Evolutionary conservation across 2,888 invertebrate species (phyloP).

Genomic region (Mechanitis mazaeus): DNA sequence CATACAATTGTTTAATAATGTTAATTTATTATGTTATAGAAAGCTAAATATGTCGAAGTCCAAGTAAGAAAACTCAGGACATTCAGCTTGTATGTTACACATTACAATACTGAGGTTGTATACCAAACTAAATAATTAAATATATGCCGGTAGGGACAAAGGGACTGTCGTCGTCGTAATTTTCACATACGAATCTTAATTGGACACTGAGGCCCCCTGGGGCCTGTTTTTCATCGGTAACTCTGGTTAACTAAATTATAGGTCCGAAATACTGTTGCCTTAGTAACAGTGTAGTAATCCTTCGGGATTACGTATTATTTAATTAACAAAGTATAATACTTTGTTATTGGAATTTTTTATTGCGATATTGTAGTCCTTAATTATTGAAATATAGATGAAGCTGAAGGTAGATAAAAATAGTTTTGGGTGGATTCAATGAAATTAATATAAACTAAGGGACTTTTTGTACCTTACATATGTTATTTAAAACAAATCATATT

Average conservation of each 20-base stretch:
- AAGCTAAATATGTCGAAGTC: not conserved
- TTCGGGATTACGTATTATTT: not conserved
- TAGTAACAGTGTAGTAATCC: not conserved
- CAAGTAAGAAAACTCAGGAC: not conserved
- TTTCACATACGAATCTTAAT: conserved; percentile 5
- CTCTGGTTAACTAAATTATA: conserved; percentile 3
- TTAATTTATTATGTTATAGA: not conserved
- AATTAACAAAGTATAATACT: not conserved
- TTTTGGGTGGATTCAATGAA: no score
- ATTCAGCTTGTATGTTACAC: not conserved
- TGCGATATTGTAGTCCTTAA: not conserved
- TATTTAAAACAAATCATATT: no score
- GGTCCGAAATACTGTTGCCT: not conserved
- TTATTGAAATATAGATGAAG: no score
- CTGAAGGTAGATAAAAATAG: no score
- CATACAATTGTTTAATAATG: no score
- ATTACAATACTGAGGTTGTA: not conserved
- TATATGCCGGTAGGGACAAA: not conserved
- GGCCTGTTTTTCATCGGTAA: conserved; percentile 6
- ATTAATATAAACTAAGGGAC: no score
- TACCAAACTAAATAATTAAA: not conserved
- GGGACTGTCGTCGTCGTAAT: not conserved
- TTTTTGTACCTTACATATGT: no score
- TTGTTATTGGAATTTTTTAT: not conserved
- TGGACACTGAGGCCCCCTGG: conserved; percentile 6